Percentiles rank a stretch among this genome's conserved stretches.
Conservation (phyloP, 2,888 invertebrate species). For the Synergus umbraculus region DNA sequence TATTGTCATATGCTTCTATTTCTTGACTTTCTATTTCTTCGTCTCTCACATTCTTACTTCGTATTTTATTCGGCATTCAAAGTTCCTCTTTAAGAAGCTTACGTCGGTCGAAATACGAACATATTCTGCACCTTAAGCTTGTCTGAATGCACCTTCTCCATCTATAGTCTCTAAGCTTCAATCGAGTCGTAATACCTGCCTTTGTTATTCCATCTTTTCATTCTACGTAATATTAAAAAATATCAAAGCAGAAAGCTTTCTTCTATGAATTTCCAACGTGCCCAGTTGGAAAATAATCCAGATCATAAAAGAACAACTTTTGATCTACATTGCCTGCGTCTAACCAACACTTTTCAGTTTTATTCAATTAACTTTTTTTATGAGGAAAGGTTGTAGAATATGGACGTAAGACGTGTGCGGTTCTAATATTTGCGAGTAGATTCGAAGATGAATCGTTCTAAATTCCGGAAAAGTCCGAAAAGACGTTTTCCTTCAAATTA, state of each 20-base stretch:
- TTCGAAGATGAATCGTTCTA: no score
- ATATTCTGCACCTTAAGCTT: slow-evolving; percentile 34
- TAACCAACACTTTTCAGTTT: no score
- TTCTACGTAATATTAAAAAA: slow-evolving; percentile 11
- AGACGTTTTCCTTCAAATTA: no score
- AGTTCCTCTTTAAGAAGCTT: slow-evolving; percentile 35
- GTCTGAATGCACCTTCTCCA: slow-evolving; percentile 36
- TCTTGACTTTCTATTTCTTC: background rate
- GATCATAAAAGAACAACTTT: background rate
- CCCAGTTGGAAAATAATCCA: background rate
- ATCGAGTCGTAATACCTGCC: slow-evolving; percentile 32
- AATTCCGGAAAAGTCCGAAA: no score
- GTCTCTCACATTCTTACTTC: slow-evolving; percentile 10
- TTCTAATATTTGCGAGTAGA: no score
- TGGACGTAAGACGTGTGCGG: no score
- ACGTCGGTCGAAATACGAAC: slow-evolving; percentile 38
- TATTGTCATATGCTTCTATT: background rate
- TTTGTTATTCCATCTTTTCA: slow-evolving; percentile 40
- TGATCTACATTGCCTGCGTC: no score
- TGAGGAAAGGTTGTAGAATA: no score
- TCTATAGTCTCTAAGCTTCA: slow-evolving; percentile 29
- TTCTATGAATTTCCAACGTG: background rate
- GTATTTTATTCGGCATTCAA: slow-evolving; percentile 33
- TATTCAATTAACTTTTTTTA: no score
- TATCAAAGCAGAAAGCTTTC: background rate